These are phyloP conservation scores for Drosophila putrida DNA, from an alignment of 2,888 invertebrate genomes.

Conservation along the genomic window DNA sequence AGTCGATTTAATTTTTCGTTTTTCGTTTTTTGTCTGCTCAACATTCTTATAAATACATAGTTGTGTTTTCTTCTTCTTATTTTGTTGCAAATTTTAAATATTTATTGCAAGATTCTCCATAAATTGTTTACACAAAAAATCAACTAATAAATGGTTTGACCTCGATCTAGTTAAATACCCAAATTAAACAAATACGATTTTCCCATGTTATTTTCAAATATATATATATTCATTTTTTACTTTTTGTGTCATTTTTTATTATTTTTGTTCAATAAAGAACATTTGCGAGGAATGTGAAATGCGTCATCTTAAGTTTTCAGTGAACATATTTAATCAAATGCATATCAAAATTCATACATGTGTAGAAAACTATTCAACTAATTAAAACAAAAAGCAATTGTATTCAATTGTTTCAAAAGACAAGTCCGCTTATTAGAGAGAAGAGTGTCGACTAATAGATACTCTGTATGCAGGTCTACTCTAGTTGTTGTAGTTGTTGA, in stretches of 20 bases:
- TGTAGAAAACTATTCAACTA: not conserved
- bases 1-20: not conserved
- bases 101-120: no score
- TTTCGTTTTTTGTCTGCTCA: not conserved
- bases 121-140: no score
- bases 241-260: not conserved
- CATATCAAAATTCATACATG: not conserved
- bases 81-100: not conserved
- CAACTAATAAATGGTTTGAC: not conserved
- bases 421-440: not conserved
- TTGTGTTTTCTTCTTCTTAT: not conserved
- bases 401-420: not conserved
- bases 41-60: not conserved
- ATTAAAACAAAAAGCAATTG: not conserved
- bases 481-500: not conserved
- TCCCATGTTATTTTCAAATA: not conserved
- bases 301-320: not conserved
- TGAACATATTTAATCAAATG: not conserved
- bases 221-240: not conserved
- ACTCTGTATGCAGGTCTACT: not conserved
- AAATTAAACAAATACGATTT: not conserved
- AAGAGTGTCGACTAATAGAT: not conserved
- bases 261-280: not conserved
- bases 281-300: not conserved
- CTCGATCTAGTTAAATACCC: not conserved